Evolutionary conservation across 1,140 invertebrate species (phyloP), one percentile per base, ranked within the genome.

Genomic region (Drosophila gunungcola): DNA sequence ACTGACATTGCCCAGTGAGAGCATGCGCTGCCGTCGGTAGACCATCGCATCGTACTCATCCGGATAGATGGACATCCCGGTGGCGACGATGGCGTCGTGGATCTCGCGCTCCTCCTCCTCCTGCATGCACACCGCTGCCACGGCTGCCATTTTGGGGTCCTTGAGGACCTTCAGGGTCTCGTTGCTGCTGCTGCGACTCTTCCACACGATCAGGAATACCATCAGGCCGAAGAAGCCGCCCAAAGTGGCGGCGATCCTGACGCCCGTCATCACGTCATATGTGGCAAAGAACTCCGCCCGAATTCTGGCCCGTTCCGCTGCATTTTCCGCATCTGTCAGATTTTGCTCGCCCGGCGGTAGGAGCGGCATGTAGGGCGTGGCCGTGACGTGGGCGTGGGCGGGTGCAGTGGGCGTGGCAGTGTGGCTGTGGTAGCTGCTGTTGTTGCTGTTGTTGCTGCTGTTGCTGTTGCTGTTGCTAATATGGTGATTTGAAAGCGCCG

Each of bases 181-280:
- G 55, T 95, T 94, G 67, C 95, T 95, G 93, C 95, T 95, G 83
- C 95, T 95, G 86, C 96, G 95, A 92, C 96, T 97, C 92, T 98
- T 98, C 93, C 97, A 98, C 42, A 97, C 94, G 60, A 98, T 95
- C 67, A 97, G 94, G 83, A 97, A 95, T 11, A 97, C 96, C 95
- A 98, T 97, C 72, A 98, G 93, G 38, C 96, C 95, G 93, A 98
- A 98, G 91, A 98, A 97, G 68, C 96, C 96, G 77, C 97, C 96
- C 34, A 98, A 94, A 4, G 97, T 97, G 68, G 96, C 96, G 51
- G 97, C 97, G 91, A 97, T 98, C 43, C 97, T 94, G 60, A 97
- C 95, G 54, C 97, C 97, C 63, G 97, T 97, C 96, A 97, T 97
- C 78, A 96, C 96, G 93, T 98, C 97, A 92, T 98, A 98, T 38